Evolutionary conservation across 2,888 invertebrate species (phyloP), one percentile per base, ranked within the genome.

Genomic region (Drosophila prostipennis): DNA sequence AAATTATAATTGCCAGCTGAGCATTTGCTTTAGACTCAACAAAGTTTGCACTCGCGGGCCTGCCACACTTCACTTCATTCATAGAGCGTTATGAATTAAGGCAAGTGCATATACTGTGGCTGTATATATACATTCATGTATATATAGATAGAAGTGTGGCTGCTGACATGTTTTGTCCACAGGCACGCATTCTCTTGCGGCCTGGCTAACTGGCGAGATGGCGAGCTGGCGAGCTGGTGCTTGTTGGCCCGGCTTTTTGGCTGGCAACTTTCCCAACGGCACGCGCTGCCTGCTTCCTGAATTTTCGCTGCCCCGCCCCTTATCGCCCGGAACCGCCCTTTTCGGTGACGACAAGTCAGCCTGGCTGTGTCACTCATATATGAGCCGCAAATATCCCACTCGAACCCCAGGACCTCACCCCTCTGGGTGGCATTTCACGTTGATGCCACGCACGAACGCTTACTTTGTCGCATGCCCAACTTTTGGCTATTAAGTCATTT

Each of bases 401-500:
- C 58, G 51, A 46, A 16, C 45, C 23, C 32, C 26, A 16, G n/a
- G 43, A 42, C 40, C 19, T n/a, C 36, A 13, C 14, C 40, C 42
- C 37, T 6, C 43, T 34, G 65, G 42, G 43, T 48, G 73, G 65
- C 67, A 57, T 64, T 55, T 61, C 51, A 67, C 52, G 64, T 70
- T 72, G 79, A 77, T 80, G 87, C 88, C 84, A 83, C 82, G 82
- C 82, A 83, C 82, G 82, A 83, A 83, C 87, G 82, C 89, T 86
- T 86, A 86, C 89, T 84, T 89, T 84, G 87, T 89, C 87, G 89
- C 83, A 84, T 87, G 89, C 83, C 71, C 82, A 83, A 83, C 87
- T 89, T 84, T 77, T 80, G 81, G 82, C 82, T 89, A 89, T 84
- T 84, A 88, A 84, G 89, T 89, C 89, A 84, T 87, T 87, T 89